Conservation (phyloP, 2,888 invertebrate genomes). For the Plagiodera versicolora region DNA sequence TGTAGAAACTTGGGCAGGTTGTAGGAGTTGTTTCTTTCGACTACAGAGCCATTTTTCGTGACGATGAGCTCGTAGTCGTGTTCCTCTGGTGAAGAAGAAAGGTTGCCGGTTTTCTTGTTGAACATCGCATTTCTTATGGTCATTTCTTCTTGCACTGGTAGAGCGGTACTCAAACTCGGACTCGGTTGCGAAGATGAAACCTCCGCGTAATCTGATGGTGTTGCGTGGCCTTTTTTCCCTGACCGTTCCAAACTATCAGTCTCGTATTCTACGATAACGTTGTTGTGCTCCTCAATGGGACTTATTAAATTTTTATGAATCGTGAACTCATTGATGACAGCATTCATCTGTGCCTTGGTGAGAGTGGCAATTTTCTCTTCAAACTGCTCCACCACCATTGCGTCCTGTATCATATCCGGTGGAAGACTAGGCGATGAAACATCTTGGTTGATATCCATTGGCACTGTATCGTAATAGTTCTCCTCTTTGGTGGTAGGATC, state of each 20-base stretch:
- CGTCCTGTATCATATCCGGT: slow-evolving; percentile 70
- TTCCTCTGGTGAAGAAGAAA: slow-evolving; percentile 54
- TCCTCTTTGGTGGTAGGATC: slow-evolving; percentile 22
- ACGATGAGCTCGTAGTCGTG: slow-evolving; percentile 57
- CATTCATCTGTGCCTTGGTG: slow-evolving; percentile 64
- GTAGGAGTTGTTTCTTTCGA: slow-evolving; percentile 47
- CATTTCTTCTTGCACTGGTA: slow-evolving; percentile 79
- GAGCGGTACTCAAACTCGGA: slow-evolving; percentile 71
- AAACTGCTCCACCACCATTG: slow-evolving; percentile 59
- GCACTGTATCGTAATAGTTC: slow-evolving; percentile 35
- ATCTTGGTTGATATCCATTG: slow-evolving; percentile 9
- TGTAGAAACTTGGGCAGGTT: slow-evolving; percentile 59
- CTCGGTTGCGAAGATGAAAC: slow-evolving; percentile 71
- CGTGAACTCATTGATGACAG: slow-evolving; percentile 61
- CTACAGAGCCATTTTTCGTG: slow-evolving; percentile 41
- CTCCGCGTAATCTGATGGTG: slow-evolving; percentile 67
- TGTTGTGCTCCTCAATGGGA: slow-evolving; percentile 12
- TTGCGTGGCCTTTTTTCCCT: slow-evolving; percentile 57
- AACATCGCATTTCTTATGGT: slow-evolving; percentile 78
- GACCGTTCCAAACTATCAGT: slow-evolving; percentile 73
- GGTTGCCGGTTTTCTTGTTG: slow-evolving; percentile 63
- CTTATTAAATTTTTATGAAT: slow-evolving; percentile 37
- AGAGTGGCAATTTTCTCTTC: slow-evolving; percentile 56
- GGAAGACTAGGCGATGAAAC: slow-evolving; percentile 37
- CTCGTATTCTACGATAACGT: slow-evolving; percentile 62